Conservation (phyloP, 1,140 invertebrate genomes). For the Ectropis grisescens region DNA sequence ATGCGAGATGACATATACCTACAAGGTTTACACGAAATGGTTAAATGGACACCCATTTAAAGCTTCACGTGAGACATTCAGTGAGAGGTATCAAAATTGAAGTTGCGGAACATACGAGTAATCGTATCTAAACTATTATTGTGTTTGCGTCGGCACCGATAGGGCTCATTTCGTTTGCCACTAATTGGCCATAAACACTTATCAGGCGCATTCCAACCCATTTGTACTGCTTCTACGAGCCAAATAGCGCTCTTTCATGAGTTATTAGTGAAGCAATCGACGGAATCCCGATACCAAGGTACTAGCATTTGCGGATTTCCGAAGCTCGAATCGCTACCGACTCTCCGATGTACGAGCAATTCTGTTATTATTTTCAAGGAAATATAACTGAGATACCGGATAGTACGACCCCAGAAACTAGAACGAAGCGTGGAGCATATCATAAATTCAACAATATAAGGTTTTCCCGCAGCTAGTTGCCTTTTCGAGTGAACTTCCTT, state of each 20-base stretch:
- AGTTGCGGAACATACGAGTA: too few species aligned
- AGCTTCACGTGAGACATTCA: too few species aligned
- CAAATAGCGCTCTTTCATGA: constrained; percentile 25
- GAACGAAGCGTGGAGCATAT: constrained; percentile 41
- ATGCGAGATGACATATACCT: too few species aligned
- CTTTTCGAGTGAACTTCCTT: constrained; percentile 59
- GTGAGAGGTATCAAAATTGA: too few species aligned
- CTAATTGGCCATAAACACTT: constrained; percentile 62
- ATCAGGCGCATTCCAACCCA: constrained; percentile 39
- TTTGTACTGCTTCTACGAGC: constrained; percentile 26
- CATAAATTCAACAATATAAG: constrained; percentile 62
- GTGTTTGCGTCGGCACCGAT: constrained; percentile 31
- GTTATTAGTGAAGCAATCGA: too few species aligned
- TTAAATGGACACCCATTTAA: too few species aligned
- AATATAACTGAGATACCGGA: constrained; percentile 38
- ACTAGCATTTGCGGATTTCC: too few species aligned
- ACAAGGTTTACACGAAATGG: too few species aligned
- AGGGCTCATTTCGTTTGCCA: constrained; percentile 43
- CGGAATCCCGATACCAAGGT: too few species aligned
- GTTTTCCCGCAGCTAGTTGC: constrained; percentile 53
- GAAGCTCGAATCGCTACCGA: too few species aligned
- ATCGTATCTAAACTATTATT: constrained; percentile 33
- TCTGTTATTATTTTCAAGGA: constrained; percentile 43
- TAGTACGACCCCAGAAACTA: constrained; percentile 44
- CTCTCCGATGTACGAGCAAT: too few species aligned